Conservation (phyloP, 2,888 invertebrate genomes). For the Palloptera scutellata region DNA sequence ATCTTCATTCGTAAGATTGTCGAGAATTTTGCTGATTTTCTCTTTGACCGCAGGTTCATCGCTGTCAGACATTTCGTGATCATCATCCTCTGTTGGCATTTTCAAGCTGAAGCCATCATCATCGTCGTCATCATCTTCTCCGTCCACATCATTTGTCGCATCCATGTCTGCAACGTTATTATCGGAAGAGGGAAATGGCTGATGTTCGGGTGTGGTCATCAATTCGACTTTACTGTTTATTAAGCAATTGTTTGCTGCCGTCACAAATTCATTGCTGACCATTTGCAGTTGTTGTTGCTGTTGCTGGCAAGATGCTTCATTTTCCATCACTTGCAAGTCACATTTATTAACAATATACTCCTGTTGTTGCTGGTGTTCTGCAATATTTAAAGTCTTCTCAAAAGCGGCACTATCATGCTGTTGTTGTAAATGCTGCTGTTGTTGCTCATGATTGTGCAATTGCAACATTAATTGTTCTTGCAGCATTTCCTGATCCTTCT, state of each 20-base stretch:
- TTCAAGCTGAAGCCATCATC: conserved; percentile 59
- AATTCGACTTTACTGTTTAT: neutral
- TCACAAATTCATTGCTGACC: conserved; percentile 15
- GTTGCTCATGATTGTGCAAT: conserved; percentile 28
- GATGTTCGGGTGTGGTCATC: neutral
- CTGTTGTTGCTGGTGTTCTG: neutral
- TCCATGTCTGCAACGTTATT: conserved; percentile 17
- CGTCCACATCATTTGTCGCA: conserved; percentile 33
- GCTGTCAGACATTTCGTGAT: conserved; percentile 57
- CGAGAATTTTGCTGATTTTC: conserved; percentile 60
- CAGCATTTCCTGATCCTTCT: conserved; percentile 38
- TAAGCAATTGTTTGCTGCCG: conserved; percentile 33
- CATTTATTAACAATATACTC: conserved; percentile 25
- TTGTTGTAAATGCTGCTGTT: conserved; percentile 24
- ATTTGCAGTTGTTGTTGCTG: conserved; percentile 24
- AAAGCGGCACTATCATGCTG: conserved; percentile 29
- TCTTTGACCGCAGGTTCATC: conserved; percentile 60
- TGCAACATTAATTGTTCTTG: conserved; percentile 17
- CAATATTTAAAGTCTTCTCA: conserved; percentile 17
- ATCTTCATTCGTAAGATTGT: conserved; percentile 60
- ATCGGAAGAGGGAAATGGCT: neutral
- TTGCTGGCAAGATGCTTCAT: conserved; percentile 38
- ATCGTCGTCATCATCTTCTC: conserved; percentile 52
- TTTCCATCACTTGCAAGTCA: conserved; percentile 47
- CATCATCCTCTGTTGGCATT: conserved; percentile 55